These are phyloP conservation scores for Typhlomys cinereus DNA, from an alignment of 2,113 vertebrate genomes.

Conservation along the genomic window DNA sequence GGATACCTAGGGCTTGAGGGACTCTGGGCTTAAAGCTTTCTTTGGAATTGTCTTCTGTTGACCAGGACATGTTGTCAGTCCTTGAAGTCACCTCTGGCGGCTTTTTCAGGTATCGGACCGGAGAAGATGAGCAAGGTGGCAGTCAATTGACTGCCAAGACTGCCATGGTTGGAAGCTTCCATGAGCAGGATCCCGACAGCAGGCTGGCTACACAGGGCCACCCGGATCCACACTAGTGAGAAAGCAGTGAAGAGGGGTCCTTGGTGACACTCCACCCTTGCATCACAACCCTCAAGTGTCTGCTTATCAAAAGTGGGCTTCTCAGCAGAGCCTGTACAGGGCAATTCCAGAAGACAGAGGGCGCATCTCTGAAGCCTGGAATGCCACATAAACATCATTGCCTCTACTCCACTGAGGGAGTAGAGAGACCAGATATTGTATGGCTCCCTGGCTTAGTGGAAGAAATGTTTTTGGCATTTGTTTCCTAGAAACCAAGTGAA, in stretches of 20 bases:
- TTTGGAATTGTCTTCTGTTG: conserved; percentile 5
- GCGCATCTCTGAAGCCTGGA: neutral
- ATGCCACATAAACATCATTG: neutral
- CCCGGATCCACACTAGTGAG: neutral
- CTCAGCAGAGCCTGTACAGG: neutral
- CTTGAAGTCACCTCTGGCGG: conserved; percentile 24
- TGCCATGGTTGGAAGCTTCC: neutral
- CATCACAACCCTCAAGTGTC: neutral
- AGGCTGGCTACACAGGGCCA: neutral
- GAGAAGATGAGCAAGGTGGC: neutral
- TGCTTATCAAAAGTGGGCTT: conserved; percentile 38
- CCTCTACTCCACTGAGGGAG: neutral
- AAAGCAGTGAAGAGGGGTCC: neutral
- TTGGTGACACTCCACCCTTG: neutral
- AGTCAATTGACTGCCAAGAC: neutral
- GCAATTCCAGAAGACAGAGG: neutral
- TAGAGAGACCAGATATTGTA: neutral
- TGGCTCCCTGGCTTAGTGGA: neutral
- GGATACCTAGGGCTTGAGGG: neutral
- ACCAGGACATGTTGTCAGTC: neutral
- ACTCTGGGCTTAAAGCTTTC: neutral
- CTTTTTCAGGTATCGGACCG: conserved; percentile 35
- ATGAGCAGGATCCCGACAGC: neutral
- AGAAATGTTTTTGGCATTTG: neutral
- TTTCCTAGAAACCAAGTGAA: conserved; percentile 12